These are phyloP conservation scores for Muntiacus muntjak DNA, from an alignment of 2,113 vertebrate species.

Conservation along the genomic window DNA sequence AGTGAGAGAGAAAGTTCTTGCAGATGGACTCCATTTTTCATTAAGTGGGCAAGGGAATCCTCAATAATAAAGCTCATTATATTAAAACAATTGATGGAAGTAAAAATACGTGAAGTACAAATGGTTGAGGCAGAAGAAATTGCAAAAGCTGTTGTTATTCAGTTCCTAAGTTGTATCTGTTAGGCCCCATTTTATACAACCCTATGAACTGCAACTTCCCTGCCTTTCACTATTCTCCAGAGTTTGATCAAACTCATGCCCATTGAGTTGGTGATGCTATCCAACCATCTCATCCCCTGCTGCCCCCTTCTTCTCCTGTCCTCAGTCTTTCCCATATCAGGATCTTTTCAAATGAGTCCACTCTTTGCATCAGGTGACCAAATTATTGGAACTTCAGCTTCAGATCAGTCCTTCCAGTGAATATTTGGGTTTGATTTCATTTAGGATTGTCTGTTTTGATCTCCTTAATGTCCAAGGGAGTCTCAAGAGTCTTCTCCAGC, in stretches of 20 bases:
- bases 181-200: neutral
- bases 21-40: neutral
- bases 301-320: neutral
- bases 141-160: neutral
- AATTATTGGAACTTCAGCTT: neutral
- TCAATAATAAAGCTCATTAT: neutral
- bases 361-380: neutral
- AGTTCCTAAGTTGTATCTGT: neutral
- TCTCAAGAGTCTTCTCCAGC: neutral
- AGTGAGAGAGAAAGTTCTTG: neutral
- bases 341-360: neutral
- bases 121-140: neutral
- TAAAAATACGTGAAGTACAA: neutral
- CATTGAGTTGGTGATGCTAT: neutral
- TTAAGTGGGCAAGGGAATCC: neutral
- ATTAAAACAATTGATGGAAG: neutral
- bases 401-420: neutral
- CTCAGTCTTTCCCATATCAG: neutral
- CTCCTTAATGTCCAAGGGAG: neutral
- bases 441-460: neutral
- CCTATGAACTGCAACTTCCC: neutral
- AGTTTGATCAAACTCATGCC: neutral
- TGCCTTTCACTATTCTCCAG: neutral
- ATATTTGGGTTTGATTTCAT: neutral
- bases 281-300: neutral